Percentiles rank a stretch among this genome's conserved stretches.
These are phyloP conservation scores for Aphelenchoides avenae DNA, from an alignment of 1,140 invertebrate species.

Conservation along the genomic window DNA sequence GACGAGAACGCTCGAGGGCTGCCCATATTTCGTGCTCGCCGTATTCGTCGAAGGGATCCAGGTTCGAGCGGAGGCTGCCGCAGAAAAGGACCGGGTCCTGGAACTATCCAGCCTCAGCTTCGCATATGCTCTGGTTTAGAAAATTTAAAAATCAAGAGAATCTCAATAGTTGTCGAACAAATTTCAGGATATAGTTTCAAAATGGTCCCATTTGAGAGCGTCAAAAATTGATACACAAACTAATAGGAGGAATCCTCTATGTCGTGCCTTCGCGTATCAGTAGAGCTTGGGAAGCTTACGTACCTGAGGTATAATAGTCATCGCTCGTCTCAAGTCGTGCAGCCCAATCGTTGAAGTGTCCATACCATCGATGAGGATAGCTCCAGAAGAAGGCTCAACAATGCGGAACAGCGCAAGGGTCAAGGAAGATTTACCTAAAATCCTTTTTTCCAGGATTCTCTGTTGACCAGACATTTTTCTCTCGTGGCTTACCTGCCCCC, in stretches of 20 bases:
- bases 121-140: too few relatives aligned
- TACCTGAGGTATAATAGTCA: conserved; percentile 79
- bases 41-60: conserved; percentile 77
- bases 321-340: conserved; percentile 63
- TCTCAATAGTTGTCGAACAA: too few relatives aligned
- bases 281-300: too few relatives aligned
- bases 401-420: conserved; percentile 80
- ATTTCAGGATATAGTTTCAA: too few relatives aligned
- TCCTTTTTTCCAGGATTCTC: too few relatives aligned
- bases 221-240: conserved; percentile 3
- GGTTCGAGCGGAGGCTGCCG: conserved; percentile 73
- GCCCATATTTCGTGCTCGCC: conserved; percentile 70
- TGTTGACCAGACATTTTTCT: conserved; percentile 61
- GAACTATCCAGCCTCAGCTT: not conserved
- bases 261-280: too few relatives aligned
- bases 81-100: conserved; percentile 75
- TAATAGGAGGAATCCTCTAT: not conserved
- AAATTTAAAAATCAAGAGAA: not conserved
- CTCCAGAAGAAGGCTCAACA: conserved; percentile 67
- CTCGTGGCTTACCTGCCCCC: conserved; percentile 62
- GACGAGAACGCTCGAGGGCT: conserved; percentile 71
- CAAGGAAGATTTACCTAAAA: conserved; percentile 74
- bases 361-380: conserved; percentile 82
- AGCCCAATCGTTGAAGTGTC: conserved; percentile 68
- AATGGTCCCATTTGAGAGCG: too few relatives aligned